phyloP scores from a whole-genome alignment of 2,113 vertebrate genomes.

The Potamarius usumacintae region DNA sequence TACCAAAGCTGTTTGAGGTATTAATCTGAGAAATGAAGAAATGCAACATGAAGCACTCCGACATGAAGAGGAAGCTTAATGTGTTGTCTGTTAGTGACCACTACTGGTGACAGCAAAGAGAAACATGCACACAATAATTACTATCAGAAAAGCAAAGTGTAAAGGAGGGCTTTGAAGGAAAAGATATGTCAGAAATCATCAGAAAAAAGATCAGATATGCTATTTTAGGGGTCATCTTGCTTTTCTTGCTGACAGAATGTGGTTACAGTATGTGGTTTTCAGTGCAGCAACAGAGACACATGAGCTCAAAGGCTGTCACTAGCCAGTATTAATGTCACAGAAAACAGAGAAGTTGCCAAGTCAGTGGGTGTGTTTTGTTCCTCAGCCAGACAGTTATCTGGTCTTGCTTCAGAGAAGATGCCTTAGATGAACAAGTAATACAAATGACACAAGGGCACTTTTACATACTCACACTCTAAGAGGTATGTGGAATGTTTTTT shows the following conservation, averaged over 20 bases:
- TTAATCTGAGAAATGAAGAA: neutral
- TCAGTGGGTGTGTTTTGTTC: neutral
- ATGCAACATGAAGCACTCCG: neutral
- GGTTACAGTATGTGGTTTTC: neutral
- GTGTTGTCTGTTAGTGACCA: constrained; percentile 5
- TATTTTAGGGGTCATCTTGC: neutral
- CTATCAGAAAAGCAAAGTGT: no score
- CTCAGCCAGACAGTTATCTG: neutral
- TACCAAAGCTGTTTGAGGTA: neutral
- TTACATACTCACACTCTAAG: neutral
- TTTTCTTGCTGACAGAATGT: neutral
- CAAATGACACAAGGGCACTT: neutral
- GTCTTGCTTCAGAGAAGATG: neutral
- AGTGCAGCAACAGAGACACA: neutral
- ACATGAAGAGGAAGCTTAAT: neutral
- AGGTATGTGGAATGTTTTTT: neutral
- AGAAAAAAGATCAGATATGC: neutral
- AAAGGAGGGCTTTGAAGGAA: neutral
- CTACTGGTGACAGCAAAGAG: constrained; percentile 10
- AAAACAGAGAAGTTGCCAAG: neutral
- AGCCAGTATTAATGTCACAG: neutral
- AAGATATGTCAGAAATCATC: neutral
- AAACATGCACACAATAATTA: neutral
- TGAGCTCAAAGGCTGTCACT: neutral
- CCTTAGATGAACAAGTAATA: neutral